These are phyloP conservation scores for Selene dorsalis DNA, from an alignment of 2,797 vertebrate species.

Conservation along the genomic window DNA sequence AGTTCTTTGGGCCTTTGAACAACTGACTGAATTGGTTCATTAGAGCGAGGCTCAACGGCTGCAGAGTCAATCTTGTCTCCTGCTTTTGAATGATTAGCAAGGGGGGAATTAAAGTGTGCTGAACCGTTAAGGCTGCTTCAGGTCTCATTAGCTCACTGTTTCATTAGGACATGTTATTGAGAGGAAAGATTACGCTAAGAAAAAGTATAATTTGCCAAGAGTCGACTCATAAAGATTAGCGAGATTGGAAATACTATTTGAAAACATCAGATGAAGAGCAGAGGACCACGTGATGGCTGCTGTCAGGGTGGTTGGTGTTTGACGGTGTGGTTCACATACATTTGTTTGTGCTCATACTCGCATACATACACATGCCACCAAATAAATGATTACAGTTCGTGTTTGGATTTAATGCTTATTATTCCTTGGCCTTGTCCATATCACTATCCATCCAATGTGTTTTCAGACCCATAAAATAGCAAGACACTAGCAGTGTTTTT, in stretches of 20 bases:
- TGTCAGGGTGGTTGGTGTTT: too few species aligned
- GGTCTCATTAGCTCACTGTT: conserved; percentile 41
- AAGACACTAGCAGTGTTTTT: conserved; percentile 18
- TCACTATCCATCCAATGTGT: too few species aligned
- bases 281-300: background rate
- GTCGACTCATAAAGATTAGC: conserved; percentile 29
- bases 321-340: background rate
- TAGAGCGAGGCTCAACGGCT: conserved; percentile 30
- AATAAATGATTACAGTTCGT: background rate
- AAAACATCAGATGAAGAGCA: conserved; percentile 15
- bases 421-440: background rate
- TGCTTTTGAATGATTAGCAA: conserved; percentile 60
- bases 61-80: conserved; percentile 46
- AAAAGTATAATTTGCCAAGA: conserved; percentile 24
- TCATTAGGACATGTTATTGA: conserved; percentile 26
- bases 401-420: background rate
- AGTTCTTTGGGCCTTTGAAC: conserved; percentile 37
- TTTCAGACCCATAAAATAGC: background rate
- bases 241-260: conserved; percentile 18
- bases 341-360: background rate
- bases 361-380: background rate
- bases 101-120: conserved; percentile 37
- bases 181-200: conserved; percentile 21
- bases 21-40: conserved; percentile 49
- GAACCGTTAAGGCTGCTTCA: conserved; percentile 41